Conservation (phyloP, 1,140 invertebrate genomes). For the Bombus confusus region DNA sequence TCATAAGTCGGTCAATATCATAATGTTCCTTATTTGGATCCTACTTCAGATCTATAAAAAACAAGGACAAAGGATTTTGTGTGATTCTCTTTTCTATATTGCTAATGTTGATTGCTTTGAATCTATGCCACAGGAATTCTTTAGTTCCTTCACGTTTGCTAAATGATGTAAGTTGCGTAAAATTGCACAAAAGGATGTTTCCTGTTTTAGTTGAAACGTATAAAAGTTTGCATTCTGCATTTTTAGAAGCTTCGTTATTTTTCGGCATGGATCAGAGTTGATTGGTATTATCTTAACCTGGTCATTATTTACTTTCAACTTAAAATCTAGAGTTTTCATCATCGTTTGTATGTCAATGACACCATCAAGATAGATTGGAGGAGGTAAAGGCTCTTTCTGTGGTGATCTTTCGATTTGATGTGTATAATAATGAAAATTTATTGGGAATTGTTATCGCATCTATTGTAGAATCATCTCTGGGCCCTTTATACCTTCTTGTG, state of each 20-base stretch:
- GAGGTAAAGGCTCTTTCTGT: no score
- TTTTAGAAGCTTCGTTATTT: background rate
- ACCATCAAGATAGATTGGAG: no score
- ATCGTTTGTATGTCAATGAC: background rate
- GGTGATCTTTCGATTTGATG: no score
- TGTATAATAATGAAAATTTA: no score
- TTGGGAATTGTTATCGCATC: no score
- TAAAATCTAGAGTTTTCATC: background rate
- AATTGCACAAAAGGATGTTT: no score
- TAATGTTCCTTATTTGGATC: no score
- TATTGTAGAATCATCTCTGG: background rate
- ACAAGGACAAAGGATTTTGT: no score
- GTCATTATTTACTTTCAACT: background rate
- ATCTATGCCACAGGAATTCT: background rate
- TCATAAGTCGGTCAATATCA: background rate
- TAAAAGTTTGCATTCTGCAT: background rate
- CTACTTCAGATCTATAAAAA: background rate
- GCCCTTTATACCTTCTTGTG: background rate
- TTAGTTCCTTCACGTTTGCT: background rate
- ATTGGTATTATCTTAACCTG: background rate
- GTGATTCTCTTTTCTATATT: background rate
- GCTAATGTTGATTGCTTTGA: background rate
- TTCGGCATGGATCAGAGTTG: background rate
- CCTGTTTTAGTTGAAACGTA: no score
- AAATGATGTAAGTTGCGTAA: background rate